Evolutionary conservation across 2,113 vertebrate species (phyloP), one percentile per base, ranked within the genome.

Genomic region (Seriola aureovittata): DNA sequence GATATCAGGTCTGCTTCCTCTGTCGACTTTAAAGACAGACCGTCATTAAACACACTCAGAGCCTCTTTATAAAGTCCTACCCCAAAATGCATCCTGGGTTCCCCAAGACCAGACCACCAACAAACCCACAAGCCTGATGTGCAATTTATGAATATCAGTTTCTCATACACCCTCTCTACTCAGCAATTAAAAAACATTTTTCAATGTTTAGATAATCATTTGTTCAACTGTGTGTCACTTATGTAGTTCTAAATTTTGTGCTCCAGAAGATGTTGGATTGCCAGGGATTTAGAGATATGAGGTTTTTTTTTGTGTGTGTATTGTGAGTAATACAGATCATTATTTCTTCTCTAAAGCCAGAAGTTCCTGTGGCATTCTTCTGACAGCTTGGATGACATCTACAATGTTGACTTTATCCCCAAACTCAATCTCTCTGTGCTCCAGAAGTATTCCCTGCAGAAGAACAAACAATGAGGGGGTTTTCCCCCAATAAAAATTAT

Each of bases 391-490:
- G 57, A 93, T 62, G 32, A 95, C 91, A 0, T 93, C 89, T 48
- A 68, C 54, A 59, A 4, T 66, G 66, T 93, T 88, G 66, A 93
- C 92, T 81, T 93, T 92, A 71, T 94, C 94, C 25, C 94, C 94
- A 85, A 95, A 94, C 42, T 95, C 93, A 40, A 75, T 84, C 76
- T 95, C 94, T 81, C 94, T 70, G 90, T 95, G 93, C 70, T 95
- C 94, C 77, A 95, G 72, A 65, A 93, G 75, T 10, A 94, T 82
- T 46, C 93, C 94, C 94, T 95, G 79, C 14, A 46, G 38, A 48
- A 34, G 6, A 69, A 59, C 0, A 40, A 17, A 44, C 34, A 44
- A 42, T 4, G 2, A 68, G 1, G 2, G 36, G 8, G n/a, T 17
- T 55, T 19, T 1, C 12, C 36, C 36, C 19, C 3, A 12, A 12